Percentiles rank a stretch among this genome's conserved stretches.
Conservation (phyloP, 2,797 vertebrate genomes). For the Cyclura pinguis region DNA sequence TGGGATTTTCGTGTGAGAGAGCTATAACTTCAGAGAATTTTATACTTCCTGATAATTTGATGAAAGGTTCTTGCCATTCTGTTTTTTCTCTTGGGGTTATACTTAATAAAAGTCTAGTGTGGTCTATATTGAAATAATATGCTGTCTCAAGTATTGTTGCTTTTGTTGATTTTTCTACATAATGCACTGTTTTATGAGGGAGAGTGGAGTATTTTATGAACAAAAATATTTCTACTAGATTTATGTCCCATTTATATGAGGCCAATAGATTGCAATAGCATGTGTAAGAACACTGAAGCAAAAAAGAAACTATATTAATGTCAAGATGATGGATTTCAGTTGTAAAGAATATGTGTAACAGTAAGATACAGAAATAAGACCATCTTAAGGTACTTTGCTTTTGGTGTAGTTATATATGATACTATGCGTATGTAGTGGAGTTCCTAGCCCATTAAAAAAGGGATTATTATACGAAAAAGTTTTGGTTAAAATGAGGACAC, state of each 20-base stretch:
- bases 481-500: not conserved
- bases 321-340: conserved; percentile 23
- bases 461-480: not conserved
- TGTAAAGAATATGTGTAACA: conserved; percentile 7
- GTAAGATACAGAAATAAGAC: conserved; percentile 20
- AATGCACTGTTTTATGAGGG: conserved; percentile 45
- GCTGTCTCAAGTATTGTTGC: conserved; percentile 3
- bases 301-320: conserved; percentile 19
- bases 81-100: conserved; percentile 30
- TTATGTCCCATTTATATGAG: conserved; percentile 56
- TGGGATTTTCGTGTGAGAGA: not conserved
- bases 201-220: conserved; percentile 38
- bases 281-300: conserved; percentile 35
- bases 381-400: not conserved
- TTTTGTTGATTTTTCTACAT: conserved; percentile 44
- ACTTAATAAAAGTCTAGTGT: conserved; percentile 52
- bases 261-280: conserved; percentile 28
- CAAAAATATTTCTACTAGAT: conserved; percentile 33
- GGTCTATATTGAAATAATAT: not conserved
- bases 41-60: conserved; percentile 50
- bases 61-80: conserved; percentile 49
- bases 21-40: conserved; percentile 45
- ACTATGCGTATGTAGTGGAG: not conserved
- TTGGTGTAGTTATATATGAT: conserved; percentile 1
- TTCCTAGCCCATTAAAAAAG: conserved; percentile 7